These are phyloP conservation scores for Beroe ovata DNA, from an alignment of 37 sponge, comb jelly and placozoan genomes.

Conservation along the genomic window DNA sequence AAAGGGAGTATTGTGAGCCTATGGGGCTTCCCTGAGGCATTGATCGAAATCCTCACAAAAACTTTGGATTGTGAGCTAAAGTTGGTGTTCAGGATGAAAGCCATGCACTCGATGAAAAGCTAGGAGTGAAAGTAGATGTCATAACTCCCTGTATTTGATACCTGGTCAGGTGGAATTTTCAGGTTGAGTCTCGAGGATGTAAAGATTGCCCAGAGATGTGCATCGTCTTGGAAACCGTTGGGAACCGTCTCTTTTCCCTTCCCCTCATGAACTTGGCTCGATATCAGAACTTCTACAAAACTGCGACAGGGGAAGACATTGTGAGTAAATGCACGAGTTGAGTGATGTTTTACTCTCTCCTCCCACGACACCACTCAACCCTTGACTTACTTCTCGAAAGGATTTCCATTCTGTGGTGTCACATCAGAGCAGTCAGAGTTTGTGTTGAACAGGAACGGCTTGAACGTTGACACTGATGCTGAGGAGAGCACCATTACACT, in stretches of 20 bases:
- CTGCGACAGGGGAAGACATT: not conserved
- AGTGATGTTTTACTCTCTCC: no score
- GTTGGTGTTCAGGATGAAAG: no score
- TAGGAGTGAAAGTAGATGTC: no score
- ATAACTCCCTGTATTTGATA: no score
- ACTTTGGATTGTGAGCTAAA: no score
- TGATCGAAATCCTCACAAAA: no score
- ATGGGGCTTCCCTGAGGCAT: no score
- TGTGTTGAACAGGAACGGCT: slow-evolving; percentile 19
- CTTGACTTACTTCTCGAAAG: slow-evolving; percentile 57
- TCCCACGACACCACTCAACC: no score
- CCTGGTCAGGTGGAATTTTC: slow-evolving; percentile 63
- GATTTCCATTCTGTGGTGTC: not conserved
- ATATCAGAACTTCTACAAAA: slow-evolving; percentile 14
- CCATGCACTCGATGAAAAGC: no score
- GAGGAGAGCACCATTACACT: not conserved
- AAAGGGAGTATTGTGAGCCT: no score
- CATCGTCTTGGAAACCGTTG: slow-evolving; percentile 34
- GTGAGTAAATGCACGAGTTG: no score
- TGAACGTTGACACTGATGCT: slow-evolving; percentile 66
- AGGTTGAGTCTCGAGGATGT: slow-evolving; percentile 43
- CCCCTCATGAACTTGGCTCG: not conserved
- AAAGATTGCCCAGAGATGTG: slow-evolving; percentile 62
- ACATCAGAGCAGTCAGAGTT: not conserved
- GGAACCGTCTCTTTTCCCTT: slow-evolving; percentile 29